A percentile compares a stretch with the other conserved stretches of the same genome.
Conservation (phyloP, 2,113 vertebrate genomes). For the Xiphophorus hellerii region DNA sequence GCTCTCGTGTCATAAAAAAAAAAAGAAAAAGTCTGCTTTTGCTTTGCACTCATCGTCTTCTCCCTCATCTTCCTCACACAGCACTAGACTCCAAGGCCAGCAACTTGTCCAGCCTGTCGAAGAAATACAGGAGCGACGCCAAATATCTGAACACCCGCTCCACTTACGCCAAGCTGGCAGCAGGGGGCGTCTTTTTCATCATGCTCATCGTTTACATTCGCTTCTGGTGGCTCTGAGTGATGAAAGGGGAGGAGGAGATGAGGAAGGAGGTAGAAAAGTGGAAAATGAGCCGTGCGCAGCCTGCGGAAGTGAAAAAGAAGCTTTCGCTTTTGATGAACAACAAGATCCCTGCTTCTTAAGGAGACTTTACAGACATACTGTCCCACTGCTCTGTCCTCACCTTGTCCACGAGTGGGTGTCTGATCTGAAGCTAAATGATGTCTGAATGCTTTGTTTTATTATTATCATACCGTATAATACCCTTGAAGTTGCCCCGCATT, state of each 20-base stretch:
- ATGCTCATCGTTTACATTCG: constrained; percentile 98
- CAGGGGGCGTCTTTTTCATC: constrained; percentile 95
- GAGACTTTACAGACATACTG: constrained; percentile 65
- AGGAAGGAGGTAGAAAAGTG: constrained; percentile 28
- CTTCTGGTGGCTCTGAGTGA: constrained; percentile 98
- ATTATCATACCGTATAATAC: constrained; percentile 29
- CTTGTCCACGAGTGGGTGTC: constrained; percentile 42
- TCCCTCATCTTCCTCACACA: constrained; percentile 58
- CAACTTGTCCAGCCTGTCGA: constrained; percentile 96
- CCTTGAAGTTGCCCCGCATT: constrained; percentile 16
- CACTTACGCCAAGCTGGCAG: constrained; percentile 96
- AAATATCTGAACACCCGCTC: constrained; percentile 99
- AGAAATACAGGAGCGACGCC: constrained; percentile 97
- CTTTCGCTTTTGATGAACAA: constrained; percentile 42
- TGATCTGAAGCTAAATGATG: constrained; percentile 57
- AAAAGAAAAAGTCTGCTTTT: no score
- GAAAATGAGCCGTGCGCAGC: constrained; percentile 38
- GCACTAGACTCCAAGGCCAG: constrained; percentile 98
- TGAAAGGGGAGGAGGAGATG: neutral
- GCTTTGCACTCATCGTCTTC: neutral
- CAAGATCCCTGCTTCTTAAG: constrained; percentile 55
- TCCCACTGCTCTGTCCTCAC: constrained; percentile 39
- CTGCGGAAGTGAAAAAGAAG: constrained; percentile 33
- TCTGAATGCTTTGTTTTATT: constrained; percentile 60
- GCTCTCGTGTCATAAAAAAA: neutral